phyloP scores from a whole-genome alignment of 2,797 vertebrate species.

The Eurystomus glaucurus region DNA sequence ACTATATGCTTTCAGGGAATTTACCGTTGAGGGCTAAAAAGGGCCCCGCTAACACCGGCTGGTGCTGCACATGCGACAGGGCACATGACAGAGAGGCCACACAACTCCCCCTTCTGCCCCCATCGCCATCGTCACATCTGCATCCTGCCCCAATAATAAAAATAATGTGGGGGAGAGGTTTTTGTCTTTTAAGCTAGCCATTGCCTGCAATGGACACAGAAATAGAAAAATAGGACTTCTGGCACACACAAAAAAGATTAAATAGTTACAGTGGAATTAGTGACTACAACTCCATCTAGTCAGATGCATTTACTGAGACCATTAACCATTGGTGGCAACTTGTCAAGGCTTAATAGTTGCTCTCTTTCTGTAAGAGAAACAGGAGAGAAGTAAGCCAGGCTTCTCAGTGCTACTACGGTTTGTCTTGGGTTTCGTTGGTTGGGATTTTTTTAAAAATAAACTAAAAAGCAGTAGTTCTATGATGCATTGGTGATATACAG shows the following conservation, averaged over 20 bases:
- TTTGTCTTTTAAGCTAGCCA: constrained; percentile 68
- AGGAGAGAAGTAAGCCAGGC: constrained; percentile 44
- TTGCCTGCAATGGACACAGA: constrained; percentile 82
- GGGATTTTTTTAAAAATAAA: not conserved
- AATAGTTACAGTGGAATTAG: constrained; percentile 68
- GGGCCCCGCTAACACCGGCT: not conserved
- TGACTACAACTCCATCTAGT: constrained; percentile 36
- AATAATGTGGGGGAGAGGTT: not conserved
- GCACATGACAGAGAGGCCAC: not conserved
- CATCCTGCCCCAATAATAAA: not conserved
- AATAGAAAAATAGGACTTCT: constrained; percentile 71
- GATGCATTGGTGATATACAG: constrained; percentile 20
- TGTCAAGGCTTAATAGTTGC: constrained; percentile 40
- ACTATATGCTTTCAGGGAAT: constrained; percentile 4
- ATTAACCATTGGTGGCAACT: constrained; percentile 42
- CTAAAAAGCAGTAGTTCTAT: constrained; percentile 64
- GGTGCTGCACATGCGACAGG: not conserved
- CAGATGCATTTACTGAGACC: constrained; percentile 50
- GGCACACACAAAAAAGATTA: constrained; percentile 36
- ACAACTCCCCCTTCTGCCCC: not conserved
- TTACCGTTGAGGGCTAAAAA: not conserved
- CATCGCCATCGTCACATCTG: not conserved
- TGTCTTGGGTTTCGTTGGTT: not conserved
- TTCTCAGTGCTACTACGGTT: constrained; percentile 34
- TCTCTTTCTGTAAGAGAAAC: constrained; percentile 54